These are phyloP conservation scores for Exocentrus adspersus DNA, from an alignment of 2,888 invertebrate species.

Conservation along the genomic window DNA sequence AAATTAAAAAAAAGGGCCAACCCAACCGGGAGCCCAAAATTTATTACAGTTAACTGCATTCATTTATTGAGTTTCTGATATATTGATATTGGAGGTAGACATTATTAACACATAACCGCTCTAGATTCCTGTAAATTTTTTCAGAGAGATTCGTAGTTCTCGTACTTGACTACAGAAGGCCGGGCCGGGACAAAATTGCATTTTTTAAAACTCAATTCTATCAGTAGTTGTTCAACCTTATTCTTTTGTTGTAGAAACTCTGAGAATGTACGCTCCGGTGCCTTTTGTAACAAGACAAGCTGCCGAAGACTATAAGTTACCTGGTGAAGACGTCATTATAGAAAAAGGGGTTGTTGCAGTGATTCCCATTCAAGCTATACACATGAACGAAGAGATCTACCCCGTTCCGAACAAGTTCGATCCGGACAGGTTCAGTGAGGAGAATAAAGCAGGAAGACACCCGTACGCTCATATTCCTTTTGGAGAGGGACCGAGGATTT, in stretches of 20 bases:
- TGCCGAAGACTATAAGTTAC: conserved; percentile 44
- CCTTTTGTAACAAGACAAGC: conserved; percentile 40
- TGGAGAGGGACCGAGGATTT: conserved; percentile 40
- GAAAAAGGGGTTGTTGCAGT: conserved; percentile 50
- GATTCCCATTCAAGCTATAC: conserved; percentile 53
- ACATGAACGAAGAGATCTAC: conserved; percentile 39
- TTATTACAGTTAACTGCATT: too few species aligned
- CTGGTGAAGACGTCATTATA: conserved; percentile 36
- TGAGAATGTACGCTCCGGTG: conserved; percentile 56
- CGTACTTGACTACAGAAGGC: too few species aligned
- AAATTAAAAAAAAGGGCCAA: too few species aligned
- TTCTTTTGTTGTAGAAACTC: conserved; percentile 57
- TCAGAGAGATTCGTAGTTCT: too few species aligned
- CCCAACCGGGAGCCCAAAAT: too few species aligned
- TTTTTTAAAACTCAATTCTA: too few species aligned
- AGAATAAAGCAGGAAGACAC: conserved; percentile 36
- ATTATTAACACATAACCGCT: too few species aligned
- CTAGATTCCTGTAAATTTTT: too few species aligned
- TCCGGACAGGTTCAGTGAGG: conserved; percentile 48
- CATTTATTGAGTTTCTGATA: too few species aligned
- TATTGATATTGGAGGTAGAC: too few species aligned
- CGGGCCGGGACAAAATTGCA: too few species aligned
- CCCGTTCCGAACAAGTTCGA: conserved; percentile 49
- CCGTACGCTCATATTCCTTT: conserved; percentile 4
- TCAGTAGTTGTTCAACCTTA: too few species aligned